Evolutionary conservation across 2,888 invertebrate species (phyloP), one percentile per base, ranked within the genome.

Genomic region (Diaprepes abbreviatus): DNA sequence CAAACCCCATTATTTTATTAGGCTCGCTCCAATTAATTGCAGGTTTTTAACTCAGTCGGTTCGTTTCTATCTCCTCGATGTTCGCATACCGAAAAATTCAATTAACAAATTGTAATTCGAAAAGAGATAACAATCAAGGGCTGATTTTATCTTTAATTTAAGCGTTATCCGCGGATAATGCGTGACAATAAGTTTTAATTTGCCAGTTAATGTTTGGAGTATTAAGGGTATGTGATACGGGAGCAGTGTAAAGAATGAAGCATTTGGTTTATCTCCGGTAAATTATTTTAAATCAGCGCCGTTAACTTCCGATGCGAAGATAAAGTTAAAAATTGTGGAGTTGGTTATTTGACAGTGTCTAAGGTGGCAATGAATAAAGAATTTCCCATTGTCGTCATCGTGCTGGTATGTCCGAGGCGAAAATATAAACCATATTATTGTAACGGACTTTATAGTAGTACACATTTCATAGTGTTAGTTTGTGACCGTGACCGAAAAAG

Each of bases 11-110:
- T 71, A 71, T 66, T 71, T 66, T 64, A 59, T 71, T 71, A 71
- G 71, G 50, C 48, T 67, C 55, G 71, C 67, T 64, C 63, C 66
- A 67, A 58, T 67, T 71, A 71, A 71, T 71, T 67, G 64, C 71
- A 43, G 67, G 67, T 68, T 35, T 50, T 50, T 21, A 24, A 28
- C 24, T 50, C 48, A 21, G 14, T 10, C 28, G 48, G 28, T 50
- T 50, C 48, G 9, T 50, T 67, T 66, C 66, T 59, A 50, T 66
- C 54, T 66, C 66, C 62, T 62, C 45, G 55, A 45, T 62, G 67
- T 48, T 67, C 67, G 62, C 33, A 19, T 17, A 62, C 57, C 69
- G 64, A 64, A 64, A 69, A 69, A 69, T 69, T 69, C 59, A 69
- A 69, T 69, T 68, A 68, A 62, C 68, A 52, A 66, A 52, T 59